Evolutionary conservation across 2,888 invertebrate species (phyloP).

Genomic region (Lepidocyrtinus sp.): DNA sequence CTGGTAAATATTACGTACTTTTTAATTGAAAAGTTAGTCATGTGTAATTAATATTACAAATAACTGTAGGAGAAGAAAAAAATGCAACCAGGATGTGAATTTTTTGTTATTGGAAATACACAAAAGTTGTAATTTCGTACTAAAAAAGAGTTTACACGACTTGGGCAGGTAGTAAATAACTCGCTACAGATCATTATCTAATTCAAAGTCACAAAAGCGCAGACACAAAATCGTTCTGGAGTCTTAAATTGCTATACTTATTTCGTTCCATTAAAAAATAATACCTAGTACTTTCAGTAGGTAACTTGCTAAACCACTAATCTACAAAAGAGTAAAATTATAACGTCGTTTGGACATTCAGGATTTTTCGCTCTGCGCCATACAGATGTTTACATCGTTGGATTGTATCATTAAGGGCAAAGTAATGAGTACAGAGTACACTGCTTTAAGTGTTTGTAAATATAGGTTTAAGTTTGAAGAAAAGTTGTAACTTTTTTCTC

Average conservation of each 20-base stretch:
- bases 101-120: not conserved
- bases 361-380: not conserved
- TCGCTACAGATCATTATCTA: not conserved
- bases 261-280: constrained; percentile 16
- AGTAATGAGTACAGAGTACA: not conserved
- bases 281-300: not conserved
- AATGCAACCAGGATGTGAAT: too few species aligned
- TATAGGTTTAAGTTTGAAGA: not conserved
- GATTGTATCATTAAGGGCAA: not conserved
- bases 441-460: constrained; percentile 4
- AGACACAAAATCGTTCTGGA: constrained; percentile 11
- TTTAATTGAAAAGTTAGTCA: not conserved
- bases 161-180: not conserved
- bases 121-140: not conserved
- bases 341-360: not conserved
- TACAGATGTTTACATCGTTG: not conserved
- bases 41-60: constrained; percentile 1
- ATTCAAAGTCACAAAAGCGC: constrained; percentile 5
- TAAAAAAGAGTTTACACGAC: constrained; percentile 1
- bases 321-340: not conserved
- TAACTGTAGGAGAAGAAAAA: not conserved
- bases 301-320: constrained; percentile 7
- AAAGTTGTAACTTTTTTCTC: not conserved
- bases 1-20: too few species aligned
- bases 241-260: not conserved